Conservation (phyloP, 2,888 invertebrate species). For the Acrobasis repandana region DNA sequence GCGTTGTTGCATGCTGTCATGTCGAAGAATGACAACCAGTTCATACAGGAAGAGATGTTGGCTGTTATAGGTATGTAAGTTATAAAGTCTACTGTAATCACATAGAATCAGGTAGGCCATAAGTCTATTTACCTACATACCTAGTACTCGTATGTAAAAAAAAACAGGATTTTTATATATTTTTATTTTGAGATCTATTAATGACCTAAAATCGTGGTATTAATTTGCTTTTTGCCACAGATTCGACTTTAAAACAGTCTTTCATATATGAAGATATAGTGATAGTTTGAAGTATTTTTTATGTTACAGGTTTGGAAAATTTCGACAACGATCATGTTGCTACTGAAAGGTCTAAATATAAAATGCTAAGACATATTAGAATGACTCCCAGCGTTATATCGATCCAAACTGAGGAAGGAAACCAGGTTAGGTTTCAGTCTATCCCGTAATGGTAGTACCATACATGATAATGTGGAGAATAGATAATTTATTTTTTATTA, state of each 20-base stretch:
- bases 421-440: conserved; percentile 54
- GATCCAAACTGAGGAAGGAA: conserved; percentile 71
- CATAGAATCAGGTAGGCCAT: too few relatives aligned
- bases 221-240: too few relatives aligned
- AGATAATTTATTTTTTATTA: too few relatives aligned
- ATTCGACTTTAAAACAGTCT: too few relatives aligned
- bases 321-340: conserved; percentile 51
- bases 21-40: conserved; percentile 69
- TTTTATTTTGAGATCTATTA: too few relatives aligned
- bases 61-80: conserved; percentile 68
- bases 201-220: too few relatives aligned
- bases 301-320: conserved; percentile 57
- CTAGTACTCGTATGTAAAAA: too few relatives aligned
- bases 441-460: too few relatives aligned
- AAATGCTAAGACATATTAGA: conserved; percentile 67
- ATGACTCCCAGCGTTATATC: conserved; percentile 70
- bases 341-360: conserved; percentile 58
- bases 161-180: too few relatives aligned
- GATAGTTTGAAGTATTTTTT: background rate
- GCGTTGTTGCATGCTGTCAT: conserved; percentile 86
- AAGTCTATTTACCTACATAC: too few relatives aligned
- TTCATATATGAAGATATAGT: conserved; percentile 9
- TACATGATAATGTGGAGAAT: too few relatives aligned
- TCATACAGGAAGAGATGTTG: conserved; percentile 69
- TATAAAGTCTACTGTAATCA: background rate